Evolutionary conservation across 2,888 invertebrate genomes (phyloP).

Genomic region (Platycnemis pennipes): DNA sequence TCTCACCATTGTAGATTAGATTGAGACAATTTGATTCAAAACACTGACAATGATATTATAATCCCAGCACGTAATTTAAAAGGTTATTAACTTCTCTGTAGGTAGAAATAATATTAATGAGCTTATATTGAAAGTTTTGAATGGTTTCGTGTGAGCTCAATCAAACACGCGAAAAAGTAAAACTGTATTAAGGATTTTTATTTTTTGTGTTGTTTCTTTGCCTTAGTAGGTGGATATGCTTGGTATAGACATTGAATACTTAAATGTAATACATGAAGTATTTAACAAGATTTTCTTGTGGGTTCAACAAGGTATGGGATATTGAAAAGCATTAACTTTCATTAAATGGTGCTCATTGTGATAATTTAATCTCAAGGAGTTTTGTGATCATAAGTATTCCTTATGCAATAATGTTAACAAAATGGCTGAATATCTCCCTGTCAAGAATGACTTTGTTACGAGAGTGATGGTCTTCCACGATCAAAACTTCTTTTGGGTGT

Average conservation of each 20-base stretch:
- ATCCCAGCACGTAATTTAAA: conserved; percentile 45
- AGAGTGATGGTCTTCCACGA: neutral
- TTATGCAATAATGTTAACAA: neutral
- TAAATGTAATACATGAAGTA: neutral
- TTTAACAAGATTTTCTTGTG: neutral
- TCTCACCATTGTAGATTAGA: conserved; percentile 52
- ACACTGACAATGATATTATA: conserved; percentile 45
- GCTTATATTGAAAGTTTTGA: neutral
- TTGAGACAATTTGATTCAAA: neutral
- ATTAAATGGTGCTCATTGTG: conserved; percentile 43
- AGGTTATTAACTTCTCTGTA: conserved; percentile 35
- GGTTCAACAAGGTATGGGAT: neutral
- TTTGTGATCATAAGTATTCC: neutral
- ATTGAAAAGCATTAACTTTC: neutral
- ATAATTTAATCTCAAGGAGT: conserved; percentile 6
- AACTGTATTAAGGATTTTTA: neutral
- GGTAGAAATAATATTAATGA: conserved; percentile 45
- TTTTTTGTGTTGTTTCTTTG: neutral
- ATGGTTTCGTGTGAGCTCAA: neutral
- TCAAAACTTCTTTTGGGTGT: neutral
- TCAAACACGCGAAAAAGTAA: too few species aligned
- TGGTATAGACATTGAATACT: neutral
- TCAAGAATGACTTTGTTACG: neutral
- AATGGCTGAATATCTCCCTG: neutral
- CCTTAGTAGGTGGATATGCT: neutral